Evolutionary conservation across 2,113 vertebrate species (phyloP).

Genomic region (Neogale vison): DNA sequence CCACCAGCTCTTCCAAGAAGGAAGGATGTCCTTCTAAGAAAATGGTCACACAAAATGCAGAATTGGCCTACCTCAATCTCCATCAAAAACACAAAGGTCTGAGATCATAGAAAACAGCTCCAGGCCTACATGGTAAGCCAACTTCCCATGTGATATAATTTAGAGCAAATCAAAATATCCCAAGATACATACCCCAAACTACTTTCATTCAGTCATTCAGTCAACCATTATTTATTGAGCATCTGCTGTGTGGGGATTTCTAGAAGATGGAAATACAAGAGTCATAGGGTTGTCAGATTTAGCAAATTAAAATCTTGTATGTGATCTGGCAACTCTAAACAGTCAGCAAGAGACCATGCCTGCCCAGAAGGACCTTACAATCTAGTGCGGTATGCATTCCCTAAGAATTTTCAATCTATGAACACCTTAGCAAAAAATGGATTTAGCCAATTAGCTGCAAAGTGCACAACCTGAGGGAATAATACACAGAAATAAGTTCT

Average conservation of each 20-base stretch:
- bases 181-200: background rate
- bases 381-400: background rate
- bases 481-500: background rate
- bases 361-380: background rate
- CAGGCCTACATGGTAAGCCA: background rate
- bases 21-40: constrained; percentile 10
- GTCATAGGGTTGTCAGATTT: background rate
- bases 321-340: constrained; percentile 13
- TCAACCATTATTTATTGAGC: background rate
- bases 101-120: background rate
- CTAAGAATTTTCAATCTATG: background rate
- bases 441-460: background rate
- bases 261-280: background rate
- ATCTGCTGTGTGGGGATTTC: background rate
- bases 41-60: background rate
- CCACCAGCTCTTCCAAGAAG: background rate
- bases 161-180: background rate
- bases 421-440: background rate
- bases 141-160: background rate
- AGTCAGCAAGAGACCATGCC: background rate
- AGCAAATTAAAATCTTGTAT: constrained; percentile 3
- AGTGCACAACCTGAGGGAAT: background rate
- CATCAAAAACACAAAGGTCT: background rate
- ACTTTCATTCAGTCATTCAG: constrained; percentile 1
- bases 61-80: background rate